Evolutionary conservation across 2,888 invertebrate species (phyloP), one percentile per base, ranked within the genome.

Genomic region (Chrysotoxum bicinctum): DNA sequence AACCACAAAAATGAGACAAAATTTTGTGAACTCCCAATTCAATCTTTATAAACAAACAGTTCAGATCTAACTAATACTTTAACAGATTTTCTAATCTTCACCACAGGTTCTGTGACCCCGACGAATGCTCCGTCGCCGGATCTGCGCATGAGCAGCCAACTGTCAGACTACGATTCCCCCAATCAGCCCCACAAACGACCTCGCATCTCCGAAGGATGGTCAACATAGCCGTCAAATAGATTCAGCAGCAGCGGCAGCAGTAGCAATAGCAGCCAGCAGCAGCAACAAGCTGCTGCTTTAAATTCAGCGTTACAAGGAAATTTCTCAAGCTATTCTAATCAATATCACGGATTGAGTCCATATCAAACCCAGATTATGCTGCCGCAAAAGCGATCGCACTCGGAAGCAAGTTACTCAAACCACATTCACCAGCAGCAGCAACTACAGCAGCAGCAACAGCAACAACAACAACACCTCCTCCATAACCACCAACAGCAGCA

Each of bases 151-250:
- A 91, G 94, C 83, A 89, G 90, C 77, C 91, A 90, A 87, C 88
- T 93, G 87, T 92, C 92, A 87, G 94, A 95, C 88, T 95, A 95
- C 89, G 95, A 95, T 90, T 93, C 91, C 56, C 91, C 92, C 60
- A 92, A 91, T 88, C 91, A 90, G 87, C 88, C 88, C 16, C 90
- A 96, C 92, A 98, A 98, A 93, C 95, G 98, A 91, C 95, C 97
- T 90, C 95, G 98, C 92, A 95, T 98, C 91, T 94, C 94, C 74
- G 98, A 98, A 91, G 96, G 96, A 86, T 98, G 98, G 98, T 95
- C 96, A 92, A 96, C 97, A 95, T 97, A 97, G 96, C 94, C 91
- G 88, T 87, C 80, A 89, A 89, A 89, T 88, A 89, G 90, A 89
- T 89, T 78, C 74, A 74, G 84, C 70, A 68, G 75, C 80, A 84